Percentiles rank a stretch among this genome's conserved stretches.
phyloP scores from a whole-genome alignment of 2,888 invertebrate genomes.

The Nineta flava region DNA sequence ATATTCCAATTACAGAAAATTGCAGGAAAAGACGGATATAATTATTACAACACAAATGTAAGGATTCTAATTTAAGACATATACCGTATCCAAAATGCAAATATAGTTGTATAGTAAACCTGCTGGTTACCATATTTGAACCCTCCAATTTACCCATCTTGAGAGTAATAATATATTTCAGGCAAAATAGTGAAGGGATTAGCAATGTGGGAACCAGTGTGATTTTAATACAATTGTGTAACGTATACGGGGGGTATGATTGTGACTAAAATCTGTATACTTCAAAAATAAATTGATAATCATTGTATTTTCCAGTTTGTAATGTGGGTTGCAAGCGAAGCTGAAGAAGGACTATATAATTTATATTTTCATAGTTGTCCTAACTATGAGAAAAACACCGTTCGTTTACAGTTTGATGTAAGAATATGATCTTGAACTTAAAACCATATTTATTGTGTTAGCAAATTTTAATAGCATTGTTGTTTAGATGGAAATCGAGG shows the following conservation, averaged over 20 bases:
- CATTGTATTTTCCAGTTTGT: constrained; percentile 43
- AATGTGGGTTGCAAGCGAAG: constrained; percentile 53
- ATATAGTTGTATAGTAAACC: no score
- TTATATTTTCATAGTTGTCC: constrained; percentile 92
- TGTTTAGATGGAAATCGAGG: constrained; percentile 66
- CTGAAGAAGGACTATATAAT: constrained; percentile 85
- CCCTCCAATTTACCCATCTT: no score
- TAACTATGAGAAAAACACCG: constrained; percentile 35
- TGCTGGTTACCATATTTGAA: no score
- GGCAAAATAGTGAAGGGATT: no score
- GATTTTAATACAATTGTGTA: no score
- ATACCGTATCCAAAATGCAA: no score
- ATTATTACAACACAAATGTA: constrained; percentile 47
- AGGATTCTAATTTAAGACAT: constrained; percentile 20
- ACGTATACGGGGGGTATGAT: no score
- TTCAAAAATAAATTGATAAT: neutral
- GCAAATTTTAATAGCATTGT: neutral
- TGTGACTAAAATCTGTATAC: neutral
- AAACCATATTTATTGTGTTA: neutral
- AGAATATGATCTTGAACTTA: constrained; percentile 21
- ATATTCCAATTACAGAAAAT: no score
- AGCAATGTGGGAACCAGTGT: no score
- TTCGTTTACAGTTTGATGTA: constrained; percentile 55
- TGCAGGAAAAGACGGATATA: constrained; percentile 30
- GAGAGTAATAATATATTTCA: no score